Evolutionary conservation across 2,888 invertebrate species (phyloP).

Genomic region (Apantesis nais): DNA sequence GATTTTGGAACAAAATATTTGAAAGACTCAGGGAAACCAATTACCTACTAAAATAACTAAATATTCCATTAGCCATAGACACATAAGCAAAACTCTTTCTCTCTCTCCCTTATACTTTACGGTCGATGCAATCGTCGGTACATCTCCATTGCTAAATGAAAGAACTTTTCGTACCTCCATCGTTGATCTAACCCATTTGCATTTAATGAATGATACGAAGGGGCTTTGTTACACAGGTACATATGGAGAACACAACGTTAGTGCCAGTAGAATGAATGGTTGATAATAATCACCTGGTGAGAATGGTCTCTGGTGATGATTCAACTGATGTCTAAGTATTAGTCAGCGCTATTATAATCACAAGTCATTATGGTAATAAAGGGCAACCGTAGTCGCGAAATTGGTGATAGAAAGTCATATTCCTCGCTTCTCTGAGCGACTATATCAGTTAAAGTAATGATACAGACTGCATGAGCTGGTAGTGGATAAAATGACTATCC

Average conservation of each 20-base stretch:
- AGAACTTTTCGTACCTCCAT: not conserved
- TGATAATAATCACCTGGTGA: not conserved
- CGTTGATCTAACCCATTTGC: conserved; percentile 6
- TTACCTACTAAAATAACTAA: too few relatives aligned
- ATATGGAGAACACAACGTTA: not conserved
- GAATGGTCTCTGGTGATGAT: not conserved
- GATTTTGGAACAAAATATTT: too few relatives aligned
- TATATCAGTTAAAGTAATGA: not conserved
- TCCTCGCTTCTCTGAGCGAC: too few relatives aligned
- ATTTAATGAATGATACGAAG: conserved; percentile 8
- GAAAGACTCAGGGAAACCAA: too few relatives aligned
- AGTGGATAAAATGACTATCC: not conserved
- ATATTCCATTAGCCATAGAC: too few relatives aligned
- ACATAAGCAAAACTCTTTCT: too few relatives aligned
- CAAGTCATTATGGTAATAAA: not conserved
- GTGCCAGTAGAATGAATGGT: conserved; percentile 4
- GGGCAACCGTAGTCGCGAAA: not conserved
- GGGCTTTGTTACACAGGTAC: conserved; percentile 5
- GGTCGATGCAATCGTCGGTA: not conserved
- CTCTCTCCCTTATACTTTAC: not conserved
- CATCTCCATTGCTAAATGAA: not conserved
- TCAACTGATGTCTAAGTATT: not conserved
- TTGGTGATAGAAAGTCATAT: not conserved
- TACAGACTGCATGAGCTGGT: not conserved
- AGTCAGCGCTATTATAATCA: not conserved